A percentile compares a stretch with the other conserved stretches of the same genome.
Evolutionary conservation across 2,888 invertebrate species (phyloP).

Genomic region (Cosmorhoe ocellata): DNA sequence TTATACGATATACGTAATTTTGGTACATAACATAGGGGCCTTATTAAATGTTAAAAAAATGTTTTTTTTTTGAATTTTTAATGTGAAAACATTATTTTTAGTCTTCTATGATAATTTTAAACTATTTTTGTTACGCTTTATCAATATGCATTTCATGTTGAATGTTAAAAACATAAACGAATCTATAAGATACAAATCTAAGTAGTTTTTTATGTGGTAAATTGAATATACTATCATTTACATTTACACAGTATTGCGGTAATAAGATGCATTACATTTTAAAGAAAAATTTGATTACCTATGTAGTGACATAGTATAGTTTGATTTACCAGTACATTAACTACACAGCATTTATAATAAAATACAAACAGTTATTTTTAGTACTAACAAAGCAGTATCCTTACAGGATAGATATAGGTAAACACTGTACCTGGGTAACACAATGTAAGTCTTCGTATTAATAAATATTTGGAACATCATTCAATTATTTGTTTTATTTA

Average conservation of each 20-base stretch:
- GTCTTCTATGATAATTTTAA: constrained; percentile 64
- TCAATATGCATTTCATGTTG: constrained; percentile 60
- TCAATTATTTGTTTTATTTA: constrained; percentile 36
- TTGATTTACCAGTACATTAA: constrained; percentile 13
- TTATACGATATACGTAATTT: constrained; percentile 73
- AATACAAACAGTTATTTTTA: constrained; percentile 6
- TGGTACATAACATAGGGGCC: constrained; percentile 74
- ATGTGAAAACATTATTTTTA: constrained; percentile 63
- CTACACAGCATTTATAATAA: constrained; percentile 14
- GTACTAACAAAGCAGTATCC: constrained; percentile 42
- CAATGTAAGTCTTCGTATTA: constrained; percentile 74
- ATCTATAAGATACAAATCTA: constrained; percentile 9
- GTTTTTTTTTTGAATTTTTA: constrained; percentile 47
- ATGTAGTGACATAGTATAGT: not conserved
- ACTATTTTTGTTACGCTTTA: constrained; percentile 79
- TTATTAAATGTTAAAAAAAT: constrained; percentile 53
- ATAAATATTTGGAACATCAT: constrained; percentile 78
- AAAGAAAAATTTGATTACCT: no score
- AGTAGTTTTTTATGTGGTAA: constrained; percentile 4
- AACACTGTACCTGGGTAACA: constrained; percentile 81
- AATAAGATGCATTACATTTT: no score
- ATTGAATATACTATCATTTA: not conserved
- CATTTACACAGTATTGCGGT: no score
- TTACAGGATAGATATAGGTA: constrained; percentile 64
- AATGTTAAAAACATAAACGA: constrained; percentile 43